Evolutionary conservation across 2,888 invertebrate species (phyloP).

Genomic region (Eledona agricola): DNA sequence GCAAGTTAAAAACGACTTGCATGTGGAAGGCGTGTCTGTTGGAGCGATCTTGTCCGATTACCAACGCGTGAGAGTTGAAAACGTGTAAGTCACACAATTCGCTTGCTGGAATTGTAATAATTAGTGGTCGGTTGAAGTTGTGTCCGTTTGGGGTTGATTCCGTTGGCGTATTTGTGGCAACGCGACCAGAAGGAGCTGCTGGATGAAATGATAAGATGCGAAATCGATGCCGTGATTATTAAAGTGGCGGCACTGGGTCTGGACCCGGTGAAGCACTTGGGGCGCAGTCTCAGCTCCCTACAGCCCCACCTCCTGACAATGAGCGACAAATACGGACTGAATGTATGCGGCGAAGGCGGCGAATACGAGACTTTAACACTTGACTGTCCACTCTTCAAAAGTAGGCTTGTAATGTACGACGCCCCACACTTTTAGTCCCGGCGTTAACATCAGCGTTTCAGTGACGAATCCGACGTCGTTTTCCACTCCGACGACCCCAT

Average conservation of each 20-base stretch:
- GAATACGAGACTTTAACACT: slow-evolving; percentile 98
- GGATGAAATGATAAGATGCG: slow-evolving; percentile 95
- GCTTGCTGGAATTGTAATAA: slow-evolving; percentile 1
- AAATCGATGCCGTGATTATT: slow-evolving; percentile 93
- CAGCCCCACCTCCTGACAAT: slow-evolving; percentile 87
- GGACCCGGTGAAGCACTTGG: slow-evolving; percentile 86
- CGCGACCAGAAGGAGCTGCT: slow-evolving; percentile 93
- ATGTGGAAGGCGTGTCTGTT: slow-evolving; percentile 90
- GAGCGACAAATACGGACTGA: slow-evolving; percentile 93
- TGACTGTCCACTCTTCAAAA: slow-evolving; percentile 95
- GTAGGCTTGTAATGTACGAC: slow-evolving; percentile 88
- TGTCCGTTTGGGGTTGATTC: slow-evolving; percentile 84
- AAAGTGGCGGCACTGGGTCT: slow-evolving; percentile 97
- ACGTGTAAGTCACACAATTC: slow-evolving; percentile 79
- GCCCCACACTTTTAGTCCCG: slow-evolving; percentile 1
- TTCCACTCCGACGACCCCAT: slow-evolving; percentile 92
- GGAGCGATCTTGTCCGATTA: slow-evolving; percentile 99
- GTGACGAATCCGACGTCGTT: slow-evolving; percentile 86
- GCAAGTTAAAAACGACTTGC: slow-evolving; percentile 72
- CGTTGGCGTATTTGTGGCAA: slow-evolving; percentile 95
- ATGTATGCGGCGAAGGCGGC: slow-evolving; percentile 98
- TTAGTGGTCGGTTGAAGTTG: slow-evolving; percentile 76
- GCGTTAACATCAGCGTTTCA: slow-evolving; percentile 59
- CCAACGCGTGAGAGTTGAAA: slow-evolving; percentile 96
- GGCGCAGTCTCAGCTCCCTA: slow-evolving; percentile 84